Evolutionary conservation across 2,113 vertebrate species (phyloP), one percentile per base, ranked within the genome.

Genomic region (Pteropus alecto): DNA sequence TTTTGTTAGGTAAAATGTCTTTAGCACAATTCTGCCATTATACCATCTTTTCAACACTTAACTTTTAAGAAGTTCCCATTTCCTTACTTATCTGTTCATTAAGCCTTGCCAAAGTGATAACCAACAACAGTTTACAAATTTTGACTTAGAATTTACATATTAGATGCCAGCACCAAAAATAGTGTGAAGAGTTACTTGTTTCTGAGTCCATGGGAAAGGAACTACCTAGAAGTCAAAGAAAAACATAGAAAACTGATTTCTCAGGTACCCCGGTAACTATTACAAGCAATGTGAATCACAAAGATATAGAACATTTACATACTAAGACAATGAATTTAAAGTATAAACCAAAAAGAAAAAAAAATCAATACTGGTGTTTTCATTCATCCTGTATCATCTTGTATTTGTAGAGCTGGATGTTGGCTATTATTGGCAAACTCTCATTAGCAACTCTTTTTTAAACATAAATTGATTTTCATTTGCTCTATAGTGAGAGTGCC

Each of bases 401-500:
- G 48, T 83, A 71, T 82, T 90, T 95, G 90, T 88, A 74, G 48
- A 92, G 65, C 18, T 91, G 18, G 43, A 56, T 89, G 13, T 91
- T 85, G 38, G 26, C 65, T 92, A 48, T 88, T 87, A 65, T 81
- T 88, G 19, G 35, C 87, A 94, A 84, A 73, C 71, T 88, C 38
- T 43, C n/a, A 67, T 38, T n/a, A 74, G 33, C 16, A n/a, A 68
- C 51, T 92, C 70, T 61, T 91, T 76, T 91, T 58, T 30, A 88
- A 95, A 88, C 16, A 95, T 81, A 85, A 93, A 68, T 89, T 84
- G 78, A 91, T 82, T 94, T 93, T 86, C 83, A 77, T n/a, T 92
- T 43, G 79, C n/a, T 93, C 43, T 13, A n/a, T 77, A 26, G 33
- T 65, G 24, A 33, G 4, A 90, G 38, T 24, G 76, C 24, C 70